Conservation (phyloP, 2,797 vertebrate species). For the Zenarchopterus dispar region DNA sequence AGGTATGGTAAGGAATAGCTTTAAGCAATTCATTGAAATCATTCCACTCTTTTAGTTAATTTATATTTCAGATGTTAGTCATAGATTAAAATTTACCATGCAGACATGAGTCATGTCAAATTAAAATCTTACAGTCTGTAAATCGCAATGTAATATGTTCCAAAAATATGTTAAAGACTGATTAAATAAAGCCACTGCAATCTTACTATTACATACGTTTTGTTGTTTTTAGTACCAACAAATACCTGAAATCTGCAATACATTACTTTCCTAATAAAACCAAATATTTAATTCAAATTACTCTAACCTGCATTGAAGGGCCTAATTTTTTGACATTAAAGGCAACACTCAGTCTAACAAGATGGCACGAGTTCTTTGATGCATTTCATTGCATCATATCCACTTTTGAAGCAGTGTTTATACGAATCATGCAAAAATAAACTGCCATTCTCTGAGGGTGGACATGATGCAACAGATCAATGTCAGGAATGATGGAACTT, state of each 20-base stretch:
- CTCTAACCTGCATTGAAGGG: conserved; percentile 23
- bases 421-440: conserved; percentile 46
- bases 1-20: too few species aligned
- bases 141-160: not conserved
- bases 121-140: not conserved
- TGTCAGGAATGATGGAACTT: conserved; percentile 47
- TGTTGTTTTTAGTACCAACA: conserved; percentile 11
- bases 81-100: not conserved
- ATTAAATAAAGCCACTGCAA: not conserved
- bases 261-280: conserved; percentile 19
- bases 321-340: conserved; percentile 39
- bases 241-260: conserved; percentile 8
- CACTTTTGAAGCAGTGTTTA: conserved; percentile 46
- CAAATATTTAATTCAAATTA: conserved; percentile 45
- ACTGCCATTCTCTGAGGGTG: conserved; percentile 27
- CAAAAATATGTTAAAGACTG: not conserved
- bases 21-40: too few species aligned
- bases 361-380: conserved; percentile 20
- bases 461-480: conserved; percentile 51
- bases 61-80: too few species aligned
- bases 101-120: not conserved
- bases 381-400: conserved; percentile 39
- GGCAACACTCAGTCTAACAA: conserved; percentile 33
- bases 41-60: too few species aligned
- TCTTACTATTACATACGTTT: too few species aligned